Evolutionary conservation across 2,888 invertebrate species (phyloP), one percentile per base, ranked within the genome.

Genomic region (Phengaris arion): DNA sequence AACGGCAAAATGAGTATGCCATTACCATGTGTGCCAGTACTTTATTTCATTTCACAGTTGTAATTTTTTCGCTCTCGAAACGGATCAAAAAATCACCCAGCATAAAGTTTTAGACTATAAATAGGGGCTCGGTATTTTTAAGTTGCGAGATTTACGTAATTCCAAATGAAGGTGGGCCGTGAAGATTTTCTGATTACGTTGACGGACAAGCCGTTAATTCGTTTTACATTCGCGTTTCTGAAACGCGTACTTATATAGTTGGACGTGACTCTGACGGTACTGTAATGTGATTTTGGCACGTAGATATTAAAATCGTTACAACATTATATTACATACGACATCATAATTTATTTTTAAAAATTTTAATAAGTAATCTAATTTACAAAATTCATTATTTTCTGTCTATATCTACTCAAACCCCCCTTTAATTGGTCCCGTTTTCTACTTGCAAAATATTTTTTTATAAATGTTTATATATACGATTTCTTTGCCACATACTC

Each of bases 161-260:
- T 68, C 72, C 68, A 77, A 77, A 79, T n/a, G 68, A 78, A 77
- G 77, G 52, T 75, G 73, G 75, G 77, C 77, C 79, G 78, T 78
- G 77, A 80, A 79, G 79, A 79, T 80, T 78, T 78, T 74, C 77
- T 77, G 73, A 70, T 75, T 72, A 74, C n/a, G 48, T 83, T 81
- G 79, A 78, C 74, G 74, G 70, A 76, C 51, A 75, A 54, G 57
- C 13, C 15, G 76, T 74, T 59, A 70, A 69, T 55, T 64, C 68
- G 8, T 76, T 76, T 70, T 74, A 74, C 64, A 64, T 64, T 64
- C 64, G 64, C 64, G 35, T 64, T 69, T 74, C 69, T 51, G 69
- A 68, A 54, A 73, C 70, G 46, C 70, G 54, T 35, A 48, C 51
- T 73, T 73, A 69, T 48, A 69, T n/a, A 69, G 15, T 48, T 5